Evolutionary conservation across 2,113 vertebrate genomes (phyloP), one percentile per base, ranked within the genome.

Genomic region (Notarius lentiginosus): DNA sequence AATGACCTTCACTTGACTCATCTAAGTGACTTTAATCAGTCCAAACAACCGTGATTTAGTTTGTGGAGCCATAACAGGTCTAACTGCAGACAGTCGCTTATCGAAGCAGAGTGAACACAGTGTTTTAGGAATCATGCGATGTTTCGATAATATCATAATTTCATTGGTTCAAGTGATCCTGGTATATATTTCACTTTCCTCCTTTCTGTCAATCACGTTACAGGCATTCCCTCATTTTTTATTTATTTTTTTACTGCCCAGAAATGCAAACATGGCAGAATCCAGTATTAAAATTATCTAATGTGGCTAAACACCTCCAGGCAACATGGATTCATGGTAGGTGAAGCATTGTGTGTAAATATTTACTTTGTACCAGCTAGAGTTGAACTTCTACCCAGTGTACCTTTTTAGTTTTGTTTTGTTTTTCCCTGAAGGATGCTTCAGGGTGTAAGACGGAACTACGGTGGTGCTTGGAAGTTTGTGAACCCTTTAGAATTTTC

Each of bases 1-100:
- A 70, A 41, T 8, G 82, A 84, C 65, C 82, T 84, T 72, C 2
- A 0, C 82, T 68, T 58, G 82, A 84, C 49, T 55, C 63, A 18
- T 68, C 63, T 5, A 30, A 47, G n/a, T 9, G 15, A 24, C 22
- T 75, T 51, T 22, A 51, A 24, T 14, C 49, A 22, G n/a, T 77
- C 27, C 24, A 55, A 27, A 27, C 51, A n/a, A 53, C 11, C 1
- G 4, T 76, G 73, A 34, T 53, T 55, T 79, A 20, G 22, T 30
- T 70, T 55, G 34, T 51, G 2, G 24, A 55, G 61, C 41, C 61
- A 24, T 41, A 66, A 53, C 61, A 82, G 63, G 34, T 47, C 56
- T 10, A 41, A 12, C 0, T 10, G 15, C 6, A 47, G 12, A 18
- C 61, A 0, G 10, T 24, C 4, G 34, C 68, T 72, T 72, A 72